Evolutionary conservation across 92 coral and sea anemone genomes (phyloP), one percentile per base, ranked within the genome.

Genomic region (Phenganax marumi): DNA sequence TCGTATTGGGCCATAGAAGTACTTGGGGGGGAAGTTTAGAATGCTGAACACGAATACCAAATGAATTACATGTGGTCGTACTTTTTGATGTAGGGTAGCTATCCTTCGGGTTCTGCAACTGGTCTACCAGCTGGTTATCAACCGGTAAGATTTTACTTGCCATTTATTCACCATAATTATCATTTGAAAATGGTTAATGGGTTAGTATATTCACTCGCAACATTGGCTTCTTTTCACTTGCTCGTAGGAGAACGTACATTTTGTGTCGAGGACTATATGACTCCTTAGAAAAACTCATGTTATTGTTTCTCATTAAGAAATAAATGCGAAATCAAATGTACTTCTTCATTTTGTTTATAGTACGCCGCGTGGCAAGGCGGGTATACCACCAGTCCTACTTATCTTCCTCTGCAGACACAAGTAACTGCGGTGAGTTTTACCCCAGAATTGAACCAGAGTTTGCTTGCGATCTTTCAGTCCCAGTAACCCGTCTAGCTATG

Each of bases 351-450:
- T 68, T 72, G 21, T 26, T 48, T 48, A 24, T 48, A 78, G 83
- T 78, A 78, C 48, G 73, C 73, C 7, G 58, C 83, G 46, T 65
- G 83, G 73, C 55, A 65, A 14, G 66, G 83, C 52, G 83, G 83
- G 0, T 78, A 72, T 51, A 62, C 63, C 21, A 78, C 83, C 18
- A 78, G 60, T 61, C 72, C 73, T 18, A 18, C 81, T 8, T 78
- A 46, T 24, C 83, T 78, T 78, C 68, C 83, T 66, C 68, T 78
- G 19, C 83, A 78, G 63, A 78, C 83, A 63, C 83, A 62, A 62
- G 66, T 78, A 52, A 58, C 72, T 39, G 23, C 72, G 73, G 73
- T 63, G 25, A 62, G 72, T 63, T 48, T 12, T 22, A 63, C 43
- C 43, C 2, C 43, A 2, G 43, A 33, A 33, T 33, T 33, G 43